These are phyloP conservation scores for Carassius auratus DNA, from an alignment of 2,113 vertebrate genomes.

Conservation along the genomic window DNA sequence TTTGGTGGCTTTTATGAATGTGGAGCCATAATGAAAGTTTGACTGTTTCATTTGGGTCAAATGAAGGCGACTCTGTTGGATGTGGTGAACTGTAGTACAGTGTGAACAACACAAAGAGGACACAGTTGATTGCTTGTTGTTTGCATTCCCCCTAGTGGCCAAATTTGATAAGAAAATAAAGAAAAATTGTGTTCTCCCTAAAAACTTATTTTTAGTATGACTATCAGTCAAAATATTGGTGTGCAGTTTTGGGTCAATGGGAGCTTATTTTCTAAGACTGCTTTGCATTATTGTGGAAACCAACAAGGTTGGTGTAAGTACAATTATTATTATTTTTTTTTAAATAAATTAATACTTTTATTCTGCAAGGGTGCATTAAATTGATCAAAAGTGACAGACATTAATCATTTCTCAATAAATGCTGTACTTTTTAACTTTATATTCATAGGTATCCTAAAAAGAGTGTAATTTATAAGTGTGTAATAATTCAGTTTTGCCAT, in stretches of 20 bases:
- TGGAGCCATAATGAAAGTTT: slow-evolving; percentile 1
- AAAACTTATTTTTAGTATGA: neutral
- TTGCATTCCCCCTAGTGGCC: slow-evolving; percentile 60
- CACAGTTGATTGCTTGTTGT: slow-evolving; percentile 50
- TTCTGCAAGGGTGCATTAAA: neutral
- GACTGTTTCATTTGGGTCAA: neutral
- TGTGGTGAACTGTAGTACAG: neutral
- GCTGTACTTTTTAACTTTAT: neutral
- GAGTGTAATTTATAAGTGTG: too few species aligned
- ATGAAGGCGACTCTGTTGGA: slow-evolving; percentile 19
- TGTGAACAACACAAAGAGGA: slow-evolving; percentile 19
- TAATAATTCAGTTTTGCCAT: too few species aligned
- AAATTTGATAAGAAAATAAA: slow-evolving; percentile 18
- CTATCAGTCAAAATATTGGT: neutral
- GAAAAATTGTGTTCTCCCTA: neutral
- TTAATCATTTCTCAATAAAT: neutral
- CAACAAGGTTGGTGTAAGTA: neutral
- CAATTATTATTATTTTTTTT: too few species aligned
- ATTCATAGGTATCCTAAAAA: neutral
- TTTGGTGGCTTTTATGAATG: neutral
- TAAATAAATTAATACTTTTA: too few species aligned
- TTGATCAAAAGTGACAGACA: neutral
- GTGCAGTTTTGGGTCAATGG: neutral
- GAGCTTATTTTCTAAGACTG: neutral
- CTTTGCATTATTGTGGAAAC: neutral